Evolutionary conservation across 2,113 vertebrate genomes (phyloP), one percentile per base, ranked within the genome.

Genomic region (Corydoras sp.): DNA sequence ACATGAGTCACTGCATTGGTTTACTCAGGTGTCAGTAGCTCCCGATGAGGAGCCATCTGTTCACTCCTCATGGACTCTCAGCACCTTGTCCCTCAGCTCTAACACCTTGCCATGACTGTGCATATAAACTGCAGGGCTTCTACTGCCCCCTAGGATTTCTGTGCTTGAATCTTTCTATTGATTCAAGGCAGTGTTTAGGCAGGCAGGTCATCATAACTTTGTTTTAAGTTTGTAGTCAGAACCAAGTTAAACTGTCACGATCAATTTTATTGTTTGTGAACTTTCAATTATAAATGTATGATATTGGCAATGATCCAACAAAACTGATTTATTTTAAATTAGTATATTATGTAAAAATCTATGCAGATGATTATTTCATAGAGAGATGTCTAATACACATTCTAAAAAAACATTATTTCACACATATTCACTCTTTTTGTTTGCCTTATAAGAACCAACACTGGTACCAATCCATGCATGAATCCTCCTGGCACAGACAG

Each of bases 41-140:
- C 74, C 66, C 78, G 73, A 83, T 77, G 80, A 64, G 71, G 77
- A 15, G 81, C 86, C 87, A 89, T 89, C 88, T 89, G 88, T 81
- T 84, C 50, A 79, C 4, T 48, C n/a, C 81, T 82, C 79, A 79
- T 65, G 67, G 78, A 81, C 81, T 70, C 73, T 14, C 75, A 29
- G 79, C 75, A 82, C 74, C 80, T 77, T 80, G 82, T 74, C 68
- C 62, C 73, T 70, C 50, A 66, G 63, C 79, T 75, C 62, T 71
- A 78, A 14, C 77, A 65, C 53, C 69, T 70, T 14, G 71, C 75
- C 65, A 62, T 18, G 68, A 9, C 50, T 53, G 74, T 70, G 64
- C 12, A 49, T 58, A 54, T 55, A 31, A n/a, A 50, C 24, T 63
- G 35, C 8, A 60, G 35, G 10, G 59, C 56, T 49, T 32, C 55